phyloP scores from a whole-genome alignment of 92 coral and sea anemone species.

The Phymanthus crucifer region DNA sequence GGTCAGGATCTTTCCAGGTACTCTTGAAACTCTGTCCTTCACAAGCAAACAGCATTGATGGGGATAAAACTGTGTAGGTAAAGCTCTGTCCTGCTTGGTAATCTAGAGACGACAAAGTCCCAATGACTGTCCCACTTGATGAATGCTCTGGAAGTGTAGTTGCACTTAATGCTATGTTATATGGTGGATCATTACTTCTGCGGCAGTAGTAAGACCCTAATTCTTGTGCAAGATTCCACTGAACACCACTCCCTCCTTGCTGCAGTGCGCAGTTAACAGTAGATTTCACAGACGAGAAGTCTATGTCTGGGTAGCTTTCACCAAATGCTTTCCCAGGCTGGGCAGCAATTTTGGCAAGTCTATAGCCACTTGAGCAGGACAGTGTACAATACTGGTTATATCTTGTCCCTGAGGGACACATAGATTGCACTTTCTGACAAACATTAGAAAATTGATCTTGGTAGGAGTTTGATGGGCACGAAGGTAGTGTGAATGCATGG shows the following conservation, averaged over 20 bases:
- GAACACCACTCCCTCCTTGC: constrained; percentile 26
- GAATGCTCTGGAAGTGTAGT: constrained; percentile 63
- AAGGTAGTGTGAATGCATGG: constrained; percentile 35
- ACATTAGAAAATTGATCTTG: constrained; percentile 61
- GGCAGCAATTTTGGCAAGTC: constrained; percentile 63
- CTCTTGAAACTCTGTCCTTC: constrained; percentile 60
- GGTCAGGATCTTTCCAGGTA: constrained; percentile 70
- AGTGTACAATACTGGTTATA: constrained; percentile 54
- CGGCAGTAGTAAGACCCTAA: constrained; percentile 71
- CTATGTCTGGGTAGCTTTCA: constrained; percentile 52
- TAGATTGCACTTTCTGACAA: constrained; percentile 47
- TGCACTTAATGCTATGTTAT: constrained; percentile 40
- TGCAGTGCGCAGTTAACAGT: constrained; percentile 51
- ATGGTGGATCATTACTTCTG: constrained; percentile 86
- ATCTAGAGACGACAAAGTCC: constrained; percentile 64
- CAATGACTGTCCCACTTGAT: constrained; percentile 60
- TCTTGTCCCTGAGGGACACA: constrained; percentile 60
- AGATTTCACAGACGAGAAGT: constrained; percentile 46
- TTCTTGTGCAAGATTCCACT: constrained; percentile 60
- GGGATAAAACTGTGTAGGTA: constrained; percentile 57
- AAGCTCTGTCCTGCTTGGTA: constrained; percentile 68
- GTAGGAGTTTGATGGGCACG: constrained; percentile 76
- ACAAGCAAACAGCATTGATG: constrained; percentile 39
- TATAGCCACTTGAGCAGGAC: constrained; percentile 51
- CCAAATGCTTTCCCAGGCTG: constrained; percentile 73